These are phyloP conservation scores for Pheucticus melanocephalus DNA, from an alignment of 2,113 vertebrate species.

Conservation along the genomic window DNA sequence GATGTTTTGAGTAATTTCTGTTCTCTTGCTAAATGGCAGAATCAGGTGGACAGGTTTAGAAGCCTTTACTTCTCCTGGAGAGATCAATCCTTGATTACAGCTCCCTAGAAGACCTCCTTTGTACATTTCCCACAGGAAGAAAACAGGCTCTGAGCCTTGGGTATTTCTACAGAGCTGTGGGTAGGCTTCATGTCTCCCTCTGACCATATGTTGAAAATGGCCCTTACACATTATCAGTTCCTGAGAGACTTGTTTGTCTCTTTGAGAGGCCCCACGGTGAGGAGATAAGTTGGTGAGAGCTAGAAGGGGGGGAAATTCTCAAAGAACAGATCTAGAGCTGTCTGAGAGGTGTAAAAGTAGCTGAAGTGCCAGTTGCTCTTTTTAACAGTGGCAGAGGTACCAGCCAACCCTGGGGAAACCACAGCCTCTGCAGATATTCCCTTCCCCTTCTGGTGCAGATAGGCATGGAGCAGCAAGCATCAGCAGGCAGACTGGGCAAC, in stretches of 20 bases:
- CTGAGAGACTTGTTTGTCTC: constrained; percentile 15
- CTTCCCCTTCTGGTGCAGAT: neutral
- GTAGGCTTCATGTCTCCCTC: neutral
- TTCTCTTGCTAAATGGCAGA: neutral
- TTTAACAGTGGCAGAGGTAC: neutral
- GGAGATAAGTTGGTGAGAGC: neutral
- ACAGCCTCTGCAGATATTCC: neutral
- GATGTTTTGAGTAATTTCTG: neutral
- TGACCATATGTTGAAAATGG: neutral
- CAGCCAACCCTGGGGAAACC: neutral
- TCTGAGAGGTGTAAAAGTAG: neutral
- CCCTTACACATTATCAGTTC: neutral
- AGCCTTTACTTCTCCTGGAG: neutral
- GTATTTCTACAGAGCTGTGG: neutral
- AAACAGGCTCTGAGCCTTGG: neutral
- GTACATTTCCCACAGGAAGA: neutral
- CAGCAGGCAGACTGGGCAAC: neutral
- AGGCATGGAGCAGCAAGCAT: neutral
- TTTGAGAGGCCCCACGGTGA: neutral
- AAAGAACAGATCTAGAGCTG: neutral
- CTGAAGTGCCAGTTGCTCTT: neutral
- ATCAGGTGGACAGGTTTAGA: neutral
- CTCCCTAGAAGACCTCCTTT: neutral
- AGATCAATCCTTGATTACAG: neutral
- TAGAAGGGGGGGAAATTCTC: neutral